These are phyloP conservation scores for Petromus typicus DNA, from an alignment of 2,113 vertebrate genomes.

Conservation along the genomic window DNA sequence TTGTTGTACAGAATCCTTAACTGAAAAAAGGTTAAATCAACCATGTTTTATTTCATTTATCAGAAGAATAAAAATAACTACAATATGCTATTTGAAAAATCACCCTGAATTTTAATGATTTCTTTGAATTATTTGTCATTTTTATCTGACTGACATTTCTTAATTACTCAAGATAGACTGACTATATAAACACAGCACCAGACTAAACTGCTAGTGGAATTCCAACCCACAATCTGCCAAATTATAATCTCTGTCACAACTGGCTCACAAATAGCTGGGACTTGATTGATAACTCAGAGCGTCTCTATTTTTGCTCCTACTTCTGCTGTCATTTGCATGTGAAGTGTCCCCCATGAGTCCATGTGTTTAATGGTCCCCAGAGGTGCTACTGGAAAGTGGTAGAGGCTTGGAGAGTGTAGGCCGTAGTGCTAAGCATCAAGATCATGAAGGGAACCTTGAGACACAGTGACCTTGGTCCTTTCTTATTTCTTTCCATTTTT, in stretches of 20 bases:
- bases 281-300: not conserved
- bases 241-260: not conserved
- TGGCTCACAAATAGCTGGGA: not conserved
- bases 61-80: constrained; percentile 27
- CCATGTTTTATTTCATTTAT: constrained; percentile 5
- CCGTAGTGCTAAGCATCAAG: not conserved
- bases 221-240: not conserved
- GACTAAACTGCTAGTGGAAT: not conserved
- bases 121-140: not conserved
- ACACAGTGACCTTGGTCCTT: not conserved
- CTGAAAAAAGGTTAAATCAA: not conserved
- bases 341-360: not conserved
- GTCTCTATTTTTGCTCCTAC: not conserved
- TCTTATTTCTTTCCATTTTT: not conserved
- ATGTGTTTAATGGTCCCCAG: too few species aligned
- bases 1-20: not conserved
- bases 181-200: not conserved
- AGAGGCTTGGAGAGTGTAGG: not conserved
- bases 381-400: not conserved
- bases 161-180: not conserved
- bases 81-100: not conserved
- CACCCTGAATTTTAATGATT: not conserved
- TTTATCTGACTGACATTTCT: not conserved
- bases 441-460: too few species aligned
- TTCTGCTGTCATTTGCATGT: not conserved